phyloP scores from a whole-genome alignment of 2,797 vertebrate genomes.

The Crax fasciolata region DNA sequence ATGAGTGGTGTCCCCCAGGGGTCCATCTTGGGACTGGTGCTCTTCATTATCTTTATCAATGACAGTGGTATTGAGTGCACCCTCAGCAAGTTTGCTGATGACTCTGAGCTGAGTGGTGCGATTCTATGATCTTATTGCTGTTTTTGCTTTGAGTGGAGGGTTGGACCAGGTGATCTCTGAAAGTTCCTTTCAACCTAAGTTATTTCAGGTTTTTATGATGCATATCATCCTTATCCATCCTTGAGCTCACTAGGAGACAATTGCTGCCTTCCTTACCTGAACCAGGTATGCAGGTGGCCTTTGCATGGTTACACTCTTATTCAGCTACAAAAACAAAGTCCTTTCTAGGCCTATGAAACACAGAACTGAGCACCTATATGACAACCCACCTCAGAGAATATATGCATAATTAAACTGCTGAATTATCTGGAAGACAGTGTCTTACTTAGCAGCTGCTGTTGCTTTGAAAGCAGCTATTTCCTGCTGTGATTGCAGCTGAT shows the following conservation, averaged over 20 bases:
- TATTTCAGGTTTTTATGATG: neutral
- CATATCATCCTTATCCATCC: neutral
- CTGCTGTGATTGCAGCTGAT: neutral
- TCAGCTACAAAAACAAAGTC: neutral
- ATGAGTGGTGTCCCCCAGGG: too few relatives aligned
- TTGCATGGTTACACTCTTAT: neutral
- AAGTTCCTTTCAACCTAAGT: neutral
- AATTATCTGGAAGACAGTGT: neutral
- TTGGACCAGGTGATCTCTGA: neutral
- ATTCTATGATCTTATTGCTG: neutral
- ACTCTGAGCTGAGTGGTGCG: too few relatives aligned
- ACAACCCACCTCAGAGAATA: neutral
- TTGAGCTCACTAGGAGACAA: neutral
- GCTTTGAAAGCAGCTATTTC: neutral
- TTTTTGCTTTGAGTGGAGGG: neutral
- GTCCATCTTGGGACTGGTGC: too few relatives aligned
- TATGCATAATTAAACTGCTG: neutral
- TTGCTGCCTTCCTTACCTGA: neutral
- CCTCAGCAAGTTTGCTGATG: too few relatives aligned
- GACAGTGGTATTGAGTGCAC: too few relatives aligned
- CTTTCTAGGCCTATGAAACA: neutral
- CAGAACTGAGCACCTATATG: neutral
- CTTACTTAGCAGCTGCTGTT: neutral
- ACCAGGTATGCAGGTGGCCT: neutral
- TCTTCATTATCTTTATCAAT: too few relatives aligned